These are phyloP conservation scores for Sphaeramia orbicularis DNA, from an alignment of 2,797 vertebrate genomes.

Conservation along the genomic window DNA sequence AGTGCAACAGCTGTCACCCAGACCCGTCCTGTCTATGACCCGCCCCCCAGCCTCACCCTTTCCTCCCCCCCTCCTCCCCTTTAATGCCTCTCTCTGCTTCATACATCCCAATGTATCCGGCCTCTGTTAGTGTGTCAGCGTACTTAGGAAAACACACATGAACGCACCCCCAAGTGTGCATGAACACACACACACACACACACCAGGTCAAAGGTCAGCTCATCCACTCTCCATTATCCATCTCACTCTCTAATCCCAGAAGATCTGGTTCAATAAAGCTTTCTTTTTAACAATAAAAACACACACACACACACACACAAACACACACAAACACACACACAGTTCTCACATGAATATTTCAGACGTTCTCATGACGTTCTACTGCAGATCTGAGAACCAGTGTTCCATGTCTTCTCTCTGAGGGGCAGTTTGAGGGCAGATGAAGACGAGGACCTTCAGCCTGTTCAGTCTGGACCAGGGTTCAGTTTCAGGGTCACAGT, in stretches of 20 bases:
- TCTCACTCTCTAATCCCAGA: conserved; percentile 32
- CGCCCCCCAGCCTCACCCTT: neutral
- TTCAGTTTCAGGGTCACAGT: too few species aligned
- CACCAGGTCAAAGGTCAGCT: conserved; percentile 3
- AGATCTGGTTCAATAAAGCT: conserved; percentile 30
- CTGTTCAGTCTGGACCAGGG: too few species aligned
- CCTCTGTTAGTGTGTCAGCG: conserved; percentile 14
- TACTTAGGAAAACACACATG: conserved; percentile 9
- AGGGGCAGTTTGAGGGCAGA: too few species aligned
- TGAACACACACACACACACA: too few species aligned
- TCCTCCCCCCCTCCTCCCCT: too few species aligned
- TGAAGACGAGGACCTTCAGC: too few species aligned
- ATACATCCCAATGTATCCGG: conserved; percentile 25
- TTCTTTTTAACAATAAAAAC: conserved; percentile 29
- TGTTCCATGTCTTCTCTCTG: too few species aligned
- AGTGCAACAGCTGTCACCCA: conserved; percentile 81
- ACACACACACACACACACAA: conserved; percentile 7
- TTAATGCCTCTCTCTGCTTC: conserved; percentile 37
- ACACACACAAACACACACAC: too few species aligned
- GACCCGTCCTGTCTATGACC: conserved; percentile 54
- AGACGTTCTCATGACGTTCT: neutral
- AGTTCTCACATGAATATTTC: neutral
- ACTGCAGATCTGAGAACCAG: too few species aligned
- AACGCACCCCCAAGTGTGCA: neutral
- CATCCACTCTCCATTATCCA: conserved; percentile 32